phyloP scores from a whole-genome alignment of 1,140 invertebrate species.

The Pogonomyrmex barbatus region DNA sequence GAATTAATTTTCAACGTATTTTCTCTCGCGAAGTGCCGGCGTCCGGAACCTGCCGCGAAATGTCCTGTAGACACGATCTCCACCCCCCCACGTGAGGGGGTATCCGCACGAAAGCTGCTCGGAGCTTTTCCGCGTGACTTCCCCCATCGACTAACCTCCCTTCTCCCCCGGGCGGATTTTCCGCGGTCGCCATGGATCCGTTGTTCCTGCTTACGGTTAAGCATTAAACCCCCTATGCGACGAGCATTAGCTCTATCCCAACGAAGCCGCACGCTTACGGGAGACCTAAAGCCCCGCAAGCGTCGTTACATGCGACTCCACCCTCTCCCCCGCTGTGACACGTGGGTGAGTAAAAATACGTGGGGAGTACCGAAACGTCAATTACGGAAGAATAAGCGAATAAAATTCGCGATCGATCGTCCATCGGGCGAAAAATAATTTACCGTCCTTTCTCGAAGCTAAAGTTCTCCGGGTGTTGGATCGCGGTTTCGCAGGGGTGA shows the following conservation, averaged over 20 bases:
- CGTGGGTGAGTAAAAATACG: not conserved
- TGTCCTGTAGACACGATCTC: not conserved
- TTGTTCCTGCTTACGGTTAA: constrained; percentile 53
- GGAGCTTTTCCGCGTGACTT: constrained; percentile 53
- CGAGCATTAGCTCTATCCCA: constrained; percentile 50
- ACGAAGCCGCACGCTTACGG: constrained; percentile 46
- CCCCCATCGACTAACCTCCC: not conserved
- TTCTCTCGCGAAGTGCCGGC: not conserved
- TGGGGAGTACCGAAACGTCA: not conserved
- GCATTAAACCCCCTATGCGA: constrained; percentile 45
- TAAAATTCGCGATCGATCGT: not conserved
- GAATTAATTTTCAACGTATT: not conserved
- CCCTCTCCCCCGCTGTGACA: not conserved
- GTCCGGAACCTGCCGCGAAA: not conserved
- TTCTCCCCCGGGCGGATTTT: constrained; percentile 17
- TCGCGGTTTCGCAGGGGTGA: not conserved
- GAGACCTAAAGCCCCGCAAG: constrained; percentile 41
- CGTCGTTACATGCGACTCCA: constrained; percentile 23
- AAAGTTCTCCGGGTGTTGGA: not conserved
- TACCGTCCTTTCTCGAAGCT: not conserved
- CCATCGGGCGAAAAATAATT: not conserved
- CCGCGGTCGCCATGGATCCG: constrained; percentile 36
- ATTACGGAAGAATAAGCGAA: not conserved
- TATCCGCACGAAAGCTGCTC: constrained; percentile 31
- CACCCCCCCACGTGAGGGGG: not conserved